A percentile compares a stretch with the other conserved stretches of the same genome.
Conservation (phyloP, 2,113 vertebrate species). For the Thermophis baileyi region DNA sequence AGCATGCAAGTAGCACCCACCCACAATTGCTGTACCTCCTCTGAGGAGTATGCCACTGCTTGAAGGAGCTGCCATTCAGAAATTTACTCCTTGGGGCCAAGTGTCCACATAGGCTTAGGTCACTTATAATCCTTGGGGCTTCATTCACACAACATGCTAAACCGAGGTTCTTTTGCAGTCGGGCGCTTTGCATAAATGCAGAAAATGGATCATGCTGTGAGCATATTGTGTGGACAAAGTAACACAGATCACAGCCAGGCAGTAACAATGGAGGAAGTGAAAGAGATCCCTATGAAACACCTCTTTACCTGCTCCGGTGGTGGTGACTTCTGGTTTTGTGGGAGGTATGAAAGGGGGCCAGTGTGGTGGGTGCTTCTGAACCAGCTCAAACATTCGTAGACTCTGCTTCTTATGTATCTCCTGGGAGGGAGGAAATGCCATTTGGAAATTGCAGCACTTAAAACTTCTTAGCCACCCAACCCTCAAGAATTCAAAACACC, state of each 20-base stretch:
- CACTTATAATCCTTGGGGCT: not conserved
- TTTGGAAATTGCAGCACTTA: not conserved
- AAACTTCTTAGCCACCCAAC: not conserved
- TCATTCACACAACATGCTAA: not conserved
- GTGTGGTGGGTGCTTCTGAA: constrained; percentile 83
- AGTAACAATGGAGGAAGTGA: not conserved
- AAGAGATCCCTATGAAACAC: accelerated
- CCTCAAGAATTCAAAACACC: not conserved
- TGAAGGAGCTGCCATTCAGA: not conserved
- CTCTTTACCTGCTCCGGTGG: constrained; percentile 80
- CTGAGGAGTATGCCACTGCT: not conserved
- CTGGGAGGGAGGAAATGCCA: constrained; percentile 53
- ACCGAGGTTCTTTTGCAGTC: not conserved
- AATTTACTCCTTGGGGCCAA: not conserved
- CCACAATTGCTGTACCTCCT: not conserved
- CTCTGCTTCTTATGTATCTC: constrained; percentile 81
- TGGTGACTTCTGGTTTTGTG: constrained; percentile 82
- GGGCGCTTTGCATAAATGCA: not conserved
- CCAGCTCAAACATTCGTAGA: constrained; percentile 85
- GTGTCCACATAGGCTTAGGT: not conserved
- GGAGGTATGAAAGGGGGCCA: constrained; percentile 88
- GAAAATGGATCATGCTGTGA: not conserved
- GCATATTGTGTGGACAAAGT: not conserved
- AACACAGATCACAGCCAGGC: not conserved
- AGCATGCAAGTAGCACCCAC: not conserved